Base-by-base conservation (phyloP, 2,888 invertebrate genomes). In the Tiliacea aurago region DNA sequence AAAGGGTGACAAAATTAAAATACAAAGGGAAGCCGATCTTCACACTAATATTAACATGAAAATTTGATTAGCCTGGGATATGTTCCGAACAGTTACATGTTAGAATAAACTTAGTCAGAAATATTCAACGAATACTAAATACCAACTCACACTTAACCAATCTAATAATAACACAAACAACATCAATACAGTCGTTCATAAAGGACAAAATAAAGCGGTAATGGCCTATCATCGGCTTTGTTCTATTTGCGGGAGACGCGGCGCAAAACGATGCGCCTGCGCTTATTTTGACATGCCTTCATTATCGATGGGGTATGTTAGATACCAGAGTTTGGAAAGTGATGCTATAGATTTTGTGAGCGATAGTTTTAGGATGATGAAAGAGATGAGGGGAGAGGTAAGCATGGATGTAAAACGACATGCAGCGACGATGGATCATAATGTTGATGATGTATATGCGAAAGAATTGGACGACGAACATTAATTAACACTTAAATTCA, bases 241-340 rank as follows among this genome's bases (percentile, higher is more conserved):
- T 83, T 87, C 81, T 86, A 87, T 86, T 86, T 86, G 85, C 78
- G 79, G 75, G 67, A 64, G 82, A 64, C 73, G 73, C 74, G 68
- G 78, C 73, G 72, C 71, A 68, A 63, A 67, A 69, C 72, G 74
- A 74, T 79, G 79, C 71, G 65, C 53, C 72, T 67, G 73, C 81
- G 79, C 81, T 86, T 87, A 87, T 84, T 85, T 83, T 86, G 87
- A 87, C 80, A 73, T 55, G 76, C 70, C 58, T 70, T 80, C 81
- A 81, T 81, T 86, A 86, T 85, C 86, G 81, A 87, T 81, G 85
- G 68, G 67, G 51, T 62, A 5, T 49, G 55, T 68, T 61, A 58
- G 63, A 63, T 9, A 9, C 33, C 49, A 0, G 28, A 18, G 43
- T n/a, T 74, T 4, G 2, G 28, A 2, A 11, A 56, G 77, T 69